Conservation (phyloP, 2,888 invertebrate genomes). For the Rhaphigaster nebulosa region DNA sequence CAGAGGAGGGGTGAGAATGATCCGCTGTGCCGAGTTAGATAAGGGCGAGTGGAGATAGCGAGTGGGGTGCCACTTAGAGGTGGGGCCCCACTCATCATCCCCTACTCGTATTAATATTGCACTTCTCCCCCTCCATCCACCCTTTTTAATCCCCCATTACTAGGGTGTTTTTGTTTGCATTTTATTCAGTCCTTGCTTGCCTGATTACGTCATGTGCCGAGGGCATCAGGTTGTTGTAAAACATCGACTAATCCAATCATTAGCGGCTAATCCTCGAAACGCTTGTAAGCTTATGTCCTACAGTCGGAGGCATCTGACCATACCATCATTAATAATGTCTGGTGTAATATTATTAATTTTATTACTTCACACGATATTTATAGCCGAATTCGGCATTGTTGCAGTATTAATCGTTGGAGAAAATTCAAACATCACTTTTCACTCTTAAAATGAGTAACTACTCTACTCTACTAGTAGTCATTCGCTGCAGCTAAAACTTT, state of each 20-base stretch:
- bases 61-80: slow-evolving; percentile 42
- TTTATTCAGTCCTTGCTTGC: slow-evolving; percentile 1
- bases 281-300: slow-evolving; percentile 12
- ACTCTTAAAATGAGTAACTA: too few relatives aligned
- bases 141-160: slow-evolving; percentile 50
- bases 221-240: slow-evolving; percentile 30
- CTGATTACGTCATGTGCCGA: slow-evolving; percentile 29
- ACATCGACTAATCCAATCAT: background rate
- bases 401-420: too few relatives aligned
- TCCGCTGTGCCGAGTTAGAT: slow-evolving; percentile 35
- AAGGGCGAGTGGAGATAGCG: slow-evolving; percentile 29
- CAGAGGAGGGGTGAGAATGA: background rate
- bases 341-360: background rate
- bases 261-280: background rate
- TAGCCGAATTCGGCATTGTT: too few relatives aligned
- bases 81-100: slow-evolving; percentile 41
- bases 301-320: background rate
- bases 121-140: background rate
- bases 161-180: slow-evolving; percentile 40
- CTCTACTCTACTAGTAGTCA: too few relatives aligned
- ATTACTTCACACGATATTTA: background rate
- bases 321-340: background rate
- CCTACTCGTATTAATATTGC: slow-evolving; percentile 36
- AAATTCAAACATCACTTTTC: too few relatives aligned
- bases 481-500: too few relatives aligned